Conservation (phyloP, 1,140 invertebrate genomes). For the Anadara kagoshimensis region DNA sequence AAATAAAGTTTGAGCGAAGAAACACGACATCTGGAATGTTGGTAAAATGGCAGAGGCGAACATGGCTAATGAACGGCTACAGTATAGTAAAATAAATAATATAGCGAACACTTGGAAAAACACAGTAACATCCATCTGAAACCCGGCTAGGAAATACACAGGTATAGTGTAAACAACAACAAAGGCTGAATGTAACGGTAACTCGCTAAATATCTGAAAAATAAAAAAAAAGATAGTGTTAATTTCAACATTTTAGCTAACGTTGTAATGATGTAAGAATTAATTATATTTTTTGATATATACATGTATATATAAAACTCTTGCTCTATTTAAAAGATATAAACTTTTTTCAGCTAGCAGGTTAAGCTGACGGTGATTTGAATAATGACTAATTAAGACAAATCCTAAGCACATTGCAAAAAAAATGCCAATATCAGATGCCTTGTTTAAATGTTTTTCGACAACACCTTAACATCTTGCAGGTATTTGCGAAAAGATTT, state of each 20-base stretch:
- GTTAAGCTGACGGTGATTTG: not conserved
- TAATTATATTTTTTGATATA: too few relatives aligned
- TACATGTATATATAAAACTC: not conserved
- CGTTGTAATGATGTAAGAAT: too few relatives aligned
- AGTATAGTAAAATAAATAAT: constrained; percentile 60
- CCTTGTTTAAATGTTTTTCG: not conserved
- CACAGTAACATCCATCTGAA: constrained; percentile 45
- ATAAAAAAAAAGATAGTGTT: not conserved
- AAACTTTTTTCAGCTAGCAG: not conserved
- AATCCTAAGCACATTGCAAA: too few relatives aligned
- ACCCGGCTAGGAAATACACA: constrained; percentile 58
- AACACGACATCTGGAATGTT: constrained; percentile 58
- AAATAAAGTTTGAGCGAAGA: constrained; percentile 62
- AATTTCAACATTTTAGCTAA: too few relatives aligned
- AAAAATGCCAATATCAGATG: too few relatives aligned
- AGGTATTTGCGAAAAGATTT: too few relatives aligned
- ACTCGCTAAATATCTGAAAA: constrained; percentile 61
- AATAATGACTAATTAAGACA: too few relatives aligned
- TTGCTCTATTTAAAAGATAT: not conserved
- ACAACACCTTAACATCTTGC: too few relatives aligned
- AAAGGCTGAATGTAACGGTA: constrained; percentile 63
- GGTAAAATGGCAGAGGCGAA: constrained; percentile 58
- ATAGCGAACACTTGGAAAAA: constrained; percentile 60
- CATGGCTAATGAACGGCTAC: constrained; percentile 60
- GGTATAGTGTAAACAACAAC: constrained; percentile 58